A percentile compares a stretch with the other conserved stretches of the same genome.
phyloP scores from a whole-genome alignment of 2,888 invertebrate genomes.

The Orthonychiurus folsomi region DNA sequence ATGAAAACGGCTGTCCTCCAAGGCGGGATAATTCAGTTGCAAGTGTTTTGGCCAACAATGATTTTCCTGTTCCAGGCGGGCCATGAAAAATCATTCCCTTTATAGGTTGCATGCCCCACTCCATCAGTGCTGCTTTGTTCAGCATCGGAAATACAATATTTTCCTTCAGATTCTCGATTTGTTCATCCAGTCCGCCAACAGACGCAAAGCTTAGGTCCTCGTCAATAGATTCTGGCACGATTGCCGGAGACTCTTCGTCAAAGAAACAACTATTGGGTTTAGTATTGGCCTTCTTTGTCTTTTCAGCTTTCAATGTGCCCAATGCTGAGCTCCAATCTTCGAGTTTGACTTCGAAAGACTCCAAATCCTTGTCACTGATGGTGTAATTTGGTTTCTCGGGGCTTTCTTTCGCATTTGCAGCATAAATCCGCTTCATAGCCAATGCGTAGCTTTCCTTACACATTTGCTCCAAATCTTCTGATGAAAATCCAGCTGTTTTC shows the following conservation, averaged over 20 bases:
- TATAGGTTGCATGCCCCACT: slow-evolving; percentile 22
- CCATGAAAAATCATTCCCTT: slow-evolving; percentile 31
- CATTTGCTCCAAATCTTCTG: slow-evolving; percentile 75
- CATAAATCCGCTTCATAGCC: neutral
- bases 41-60: slow-evolving; percentile 73
- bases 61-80: slow-evolving; percentile 57
- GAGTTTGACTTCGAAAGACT: neutral
- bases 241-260: neutral
- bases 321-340: neutral
- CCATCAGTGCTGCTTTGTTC: slow-evolving; percentile 15
- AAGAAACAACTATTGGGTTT: neutral
- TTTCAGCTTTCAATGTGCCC: neutral
- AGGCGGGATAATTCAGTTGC: slow-evolving; percentile 73
- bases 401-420: neutral
- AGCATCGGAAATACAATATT: slow-evolving; percentile 23
- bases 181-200: slow-evolving; percentile 26
- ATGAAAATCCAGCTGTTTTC: slow-evolving; percentile 65
- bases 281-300: neutral
- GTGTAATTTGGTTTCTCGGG: too few relatives aligned
- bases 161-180: slow-evolving; percentile 22
- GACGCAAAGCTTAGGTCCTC: slow-evolving; percentile 12
- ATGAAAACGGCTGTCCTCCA: slow-evolving; percentile 56
- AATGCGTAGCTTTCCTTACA: slow-evolving; percentile 63
- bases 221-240: slow-evolving; percentile 12
- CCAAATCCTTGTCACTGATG: neutral